Conservation (phyloP, 2,113 vertebrate genomes). For the Gavialis gangeticus region DNA sequence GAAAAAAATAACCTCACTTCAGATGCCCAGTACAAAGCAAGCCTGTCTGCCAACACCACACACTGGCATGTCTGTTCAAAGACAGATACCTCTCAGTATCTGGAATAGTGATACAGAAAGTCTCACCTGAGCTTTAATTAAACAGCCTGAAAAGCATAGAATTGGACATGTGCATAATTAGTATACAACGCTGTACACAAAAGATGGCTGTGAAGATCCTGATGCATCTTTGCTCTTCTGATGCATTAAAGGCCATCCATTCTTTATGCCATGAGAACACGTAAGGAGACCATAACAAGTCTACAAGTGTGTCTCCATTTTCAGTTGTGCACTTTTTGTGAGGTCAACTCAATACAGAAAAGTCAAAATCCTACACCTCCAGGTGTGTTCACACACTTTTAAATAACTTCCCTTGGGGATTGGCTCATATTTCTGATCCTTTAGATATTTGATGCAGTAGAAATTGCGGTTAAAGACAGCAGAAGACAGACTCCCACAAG, state of each 20-base stretch:
- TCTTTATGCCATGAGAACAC: neutral
- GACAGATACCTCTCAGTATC: neutral
- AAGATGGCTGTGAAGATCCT: neutral
- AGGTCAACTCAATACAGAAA: neutral
- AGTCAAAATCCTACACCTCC: neutral
- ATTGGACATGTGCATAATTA: neutral
- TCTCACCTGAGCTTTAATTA: neutral
- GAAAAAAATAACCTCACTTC: neutral
- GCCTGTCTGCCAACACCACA: neutral
- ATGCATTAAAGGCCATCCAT: no score
- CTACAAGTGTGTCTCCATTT: neutral
- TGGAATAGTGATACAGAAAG: neutral
- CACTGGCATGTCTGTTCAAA: neutral
- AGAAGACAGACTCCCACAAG: neutral
- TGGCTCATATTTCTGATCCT: neutral
- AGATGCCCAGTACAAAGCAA: neutral
- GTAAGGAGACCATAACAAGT: neutral
- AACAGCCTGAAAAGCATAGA: neutral
- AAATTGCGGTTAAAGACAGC: neutral
- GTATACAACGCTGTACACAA: neutral
- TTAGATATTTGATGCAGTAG: neutral
- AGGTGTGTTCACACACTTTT: neutral
- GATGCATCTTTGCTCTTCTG: neutral
- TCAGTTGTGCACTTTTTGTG: neutral
- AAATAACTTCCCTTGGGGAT: neutral